These are phyloP conservation scores for Sus cebifrons DNA, from an alignment of 2,797 vertebrate species.

Conservation along the genomic window DNA sequence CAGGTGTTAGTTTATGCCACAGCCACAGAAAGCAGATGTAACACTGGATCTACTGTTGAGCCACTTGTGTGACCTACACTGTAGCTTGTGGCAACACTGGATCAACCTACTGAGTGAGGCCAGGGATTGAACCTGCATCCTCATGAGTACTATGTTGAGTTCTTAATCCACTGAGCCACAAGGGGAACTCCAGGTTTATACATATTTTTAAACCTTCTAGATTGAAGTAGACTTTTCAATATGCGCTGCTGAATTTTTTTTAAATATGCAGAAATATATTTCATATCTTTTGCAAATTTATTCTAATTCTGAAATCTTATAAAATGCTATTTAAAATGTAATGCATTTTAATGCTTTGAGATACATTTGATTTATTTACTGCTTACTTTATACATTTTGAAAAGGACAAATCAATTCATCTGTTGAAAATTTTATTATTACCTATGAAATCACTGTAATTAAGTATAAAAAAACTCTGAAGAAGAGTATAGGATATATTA, in stretches of 20 bases:
- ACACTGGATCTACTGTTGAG: too few relatives aligned
- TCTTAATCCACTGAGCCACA: too few relatives aligned
- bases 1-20: too few relatives aligned
- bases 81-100: too few relatives aligned
- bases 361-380: not conserved
- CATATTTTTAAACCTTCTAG: not conserved
- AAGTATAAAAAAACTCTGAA: slow-evolving; percentile 16
- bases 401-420: not conserved
- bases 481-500: not conserved
- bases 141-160: too few relatives aligned
- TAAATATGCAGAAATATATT: slow-evolving; percentile 36
- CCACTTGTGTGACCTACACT: too few relatives aligned
- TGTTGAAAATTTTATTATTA: slow-evolving; percentile 16
- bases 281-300: not conserved
- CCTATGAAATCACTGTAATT: not conserved
- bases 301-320: slow-evolving; percentile 33
- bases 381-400: not conserved
- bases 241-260: not conserved
- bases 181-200: not conserved
- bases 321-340: slow-evolving; percentile 5
- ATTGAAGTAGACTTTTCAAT: not conserved
- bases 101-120: too few relatives aligned
- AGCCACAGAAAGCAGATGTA: too few relatives aligned
- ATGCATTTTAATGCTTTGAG: not conserved
- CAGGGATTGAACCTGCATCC: too few relatives aligned